A percentile compares a stretch with the other conserved stretches of the same genome.
Conservation (phyloP, 2,797 vertebrate species). For the Meriones psammophilus region DNA sequence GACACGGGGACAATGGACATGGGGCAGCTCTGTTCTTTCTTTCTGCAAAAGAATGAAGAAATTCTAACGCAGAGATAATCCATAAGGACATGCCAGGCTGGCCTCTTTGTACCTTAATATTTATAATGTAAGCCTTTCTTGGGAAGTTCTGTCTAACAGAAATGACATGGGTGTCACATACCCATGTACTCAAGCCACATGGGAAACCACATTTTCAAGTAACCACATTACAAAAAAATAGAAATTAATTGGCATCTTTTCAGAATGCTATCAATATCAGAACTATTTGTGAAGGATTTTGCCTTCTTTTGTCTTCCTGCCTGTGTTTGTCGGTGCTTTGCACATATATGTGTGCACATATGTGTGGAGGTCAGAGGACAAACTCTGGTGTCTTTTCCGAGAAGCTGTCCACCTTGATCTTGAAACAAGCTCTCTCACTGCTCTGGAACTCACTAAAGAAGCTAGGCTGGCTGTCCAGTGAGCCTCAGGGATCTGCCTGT, state of each 20-base stretch:
- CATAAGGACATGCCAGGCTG: background rate
- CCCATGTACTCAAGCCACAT: background rate
- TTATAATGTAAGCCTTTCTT: background rate
- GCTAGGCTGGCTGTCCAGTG: background rate
- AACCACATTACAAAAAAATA: background rate
- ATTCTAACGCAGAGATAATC: constrained; percentile 10
- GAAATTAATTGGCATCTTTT: background rate
- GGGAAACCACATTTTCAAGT: background rate
- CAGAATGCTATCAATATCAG: background rate
- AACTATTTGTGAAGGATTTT: background rate
- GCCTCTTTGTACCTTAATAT: background rate
- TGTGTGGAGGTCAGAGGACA: background rate
- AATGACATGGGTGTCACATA: background rate
- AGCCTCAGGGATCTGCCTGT: background rate
- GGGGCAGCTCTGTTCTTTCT: constrained; percentile 18
- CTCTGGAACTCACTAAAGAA: background rate
- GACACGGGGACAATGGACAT: background rate
- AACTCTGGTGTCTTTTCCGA: background rate
- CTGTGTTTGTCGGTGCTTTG: background rate
- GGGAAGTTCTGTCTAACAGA: background rate
- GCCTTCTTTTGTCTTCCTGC: background rate
- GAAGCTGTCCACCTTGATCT: background rate
- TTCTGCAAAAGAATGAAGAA: constrained; percentile 8
- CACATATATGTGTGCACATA: background rate
- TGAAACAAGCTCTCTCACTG: background rate